These are phyloP conservation scores for Xestia ashworthii DNA, from an alignment of 2,888 invertebrate species.

Conservation along the genomic window DNA sequence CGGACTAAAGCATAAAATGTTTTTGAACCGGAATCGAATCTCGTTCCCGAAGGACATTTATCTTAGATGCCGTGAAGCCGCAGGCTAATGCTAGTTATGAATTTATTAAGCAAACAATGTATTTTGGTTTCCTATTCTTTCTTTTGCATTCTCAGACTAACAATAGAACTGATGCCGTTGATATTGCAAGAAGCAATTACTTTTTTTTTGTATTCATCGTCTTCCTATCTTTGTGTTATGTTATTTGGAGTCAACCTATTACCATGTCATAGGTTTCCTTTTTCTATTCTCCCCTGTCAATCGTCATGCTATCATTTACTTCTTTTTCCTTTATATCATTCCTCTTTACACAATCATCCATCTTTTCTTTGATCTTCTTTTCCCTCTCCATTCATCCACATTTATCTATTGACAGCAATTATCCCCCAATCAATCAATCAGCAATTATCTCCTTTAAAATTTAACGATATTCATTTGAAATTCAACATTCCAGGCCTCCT, in stretches of 20 bases:
- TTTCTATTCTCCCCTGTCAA: too few species aligned
- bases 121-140: conserved; percentile 3
- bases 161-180: not conserved
- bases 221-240: too few species aligned
- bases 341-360: too few species aligned
- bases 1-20: conserved; percentile 47
- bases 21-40: conserved; percentile 63
- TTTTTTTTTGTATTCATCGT: too few species aligned
- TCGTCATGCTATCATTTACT: too few species aligned
- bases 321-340: too few species aligned
- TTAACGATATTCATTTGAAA: conserved; percentile 10
- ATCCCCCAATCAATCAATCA: too few species aligned
- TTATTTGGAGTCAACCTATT: too few species aligned
- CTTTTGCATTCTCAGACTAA: not conserved
- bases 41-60: conserved; percentile 63
- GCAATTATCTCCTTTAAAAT: not conserved
- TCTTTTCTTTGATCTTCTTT: too few species aligned
- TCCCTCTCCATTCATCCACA: too few species aligned
- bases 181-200: not conserved
- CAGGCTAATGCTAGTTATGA: conserved; percentile 47
- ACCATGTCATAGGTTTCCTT: too few species aligned
- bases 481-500: conserved; percentile 93
- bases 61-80: conserved; percentile 54
- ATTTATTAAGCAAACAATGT: conserved; percentile 42
- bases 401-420: too few species aligned